A percentile compares a stretch with the other conserved stretches of the same genome.
Conservation (phyloP, 2,888 invertebrate species). For the Melieria omissa region DNA sequence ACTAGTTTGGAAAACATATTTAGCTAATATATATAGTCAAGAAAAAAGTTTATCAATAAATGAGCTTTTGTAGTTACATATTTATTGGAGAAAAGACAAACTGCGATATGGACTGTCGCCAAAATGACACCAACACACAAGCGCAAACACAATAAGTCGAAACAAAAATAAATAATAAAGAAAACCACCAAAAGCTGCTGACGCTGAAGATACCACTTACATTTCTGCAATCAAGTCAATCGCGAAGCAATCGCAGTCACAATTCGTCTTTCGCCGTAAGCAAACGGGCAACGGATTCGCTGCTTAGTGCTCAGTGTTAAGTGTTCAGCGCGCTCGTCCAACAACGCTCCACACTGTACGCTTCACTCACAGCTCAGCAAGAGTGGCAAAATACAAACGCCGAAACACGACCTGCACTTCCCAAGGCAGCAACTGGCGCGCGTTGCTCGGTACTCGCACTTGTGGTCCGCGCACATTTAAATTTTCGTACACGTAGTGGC, state of each 20-base stretch:
- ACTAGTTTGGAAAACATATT: not conserved
- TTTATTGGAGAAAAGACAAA: not conserved
- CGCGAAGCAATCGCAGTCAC: constrained; percentile 39
- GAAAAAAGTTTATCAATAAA: not conserved
- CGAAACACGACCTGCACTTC: not conserved
- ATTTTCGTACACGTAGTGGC: constrained; percentile 25
- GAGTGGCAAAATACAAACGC: not conserved
- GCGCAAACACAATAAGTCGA: constrained; percentile 2
- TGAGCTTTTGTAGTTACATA: too few species aligned
- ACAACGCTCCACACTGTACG: too few species aligned
- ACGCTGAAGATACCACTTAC: too few species aligned
- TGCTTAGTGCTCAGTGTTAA: not conserved
- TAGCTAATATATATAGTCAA: not conserved
- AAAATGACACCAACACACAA: not conserved
- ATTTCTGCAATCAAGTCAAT: too few species aligned
- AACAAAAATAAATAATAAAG: constrained; percentile 24
- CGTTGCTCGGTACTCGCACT: not conserved
- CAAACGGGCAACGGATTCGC: constrained; percentile 31
- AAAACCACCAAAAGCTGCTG: not conserved
- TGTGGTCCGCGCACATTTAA: constrained; percentile 11
- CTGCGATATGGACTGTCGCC: constrained; percentile 23
- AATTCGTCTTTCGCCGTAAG: constrained; percentile 46
- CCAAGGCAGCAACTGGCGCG: not conserved
- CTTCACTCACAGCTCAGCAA: not conserved
- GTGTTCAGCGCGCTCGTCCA: too few species aligned